Base-by-base conservation (phyloP, 2,888 invertebrate species). In the Plagiodera versicolora region DNA sequence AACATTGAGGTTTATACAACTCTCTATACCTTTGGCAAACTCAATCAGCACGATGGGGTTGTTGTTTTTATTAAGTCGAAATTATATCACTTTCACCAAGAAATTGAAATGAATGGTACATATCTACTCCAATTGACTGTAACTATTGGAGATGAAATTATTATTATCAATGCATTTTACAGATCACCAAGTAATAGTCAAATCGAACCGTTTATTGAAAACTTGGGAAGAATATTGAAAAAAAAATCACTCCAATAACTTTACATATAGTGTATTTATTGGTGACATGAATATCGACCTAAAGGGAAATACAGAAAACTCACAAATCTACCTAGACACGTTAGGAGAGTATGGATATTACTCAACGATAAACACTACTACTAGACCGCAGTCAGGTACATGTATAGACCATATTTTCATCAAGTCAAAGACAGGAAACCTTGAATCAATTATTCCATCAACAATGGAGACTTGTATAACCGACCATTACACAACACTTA, bases 101-200 rank as follows among this genome's bases (percentile, higher is more conserved):
- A 16, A 16, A 18, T 48, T n/a, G 19, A 10, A n/a, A 19, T 48
- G 10, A 48, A 48, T 19, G 48, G 14, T 19, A 48, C n/a, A 8
- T 24, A 19, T 14, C 20, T 48, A 48, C 48, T 48, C n/a, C 48
- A 48, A 48, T n/a, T 48, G 6, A 48, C 10, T 20, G 19, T 48
- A 8, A 14, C 48, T n/a, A 10, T 48, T 10, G 20, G 14, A 2
- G 14, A 48, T 11, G 20, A 8, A 1, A 24, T 20, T 10, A n/a
- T 19, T 20, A n/a, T n/a, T 19, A 48, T 48, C 11, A 48, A 48
- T 48, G 48, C 48, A 20, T 48, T 48, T 19, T 48, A 48, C 5
- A 48, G 48, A 48, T 48, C 48, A 20, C 48, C 48, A 24, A 17
- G n/a, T n/a, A n/a, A n/a, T n/a, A n/a, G n/a, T n/a, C n/a, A n/a